These are phyloP conservation scores for Heteractis magnifica DNA, from an alignment of 92 coral and sea anemone genomes.

Conservation along the genomic window DNA sequence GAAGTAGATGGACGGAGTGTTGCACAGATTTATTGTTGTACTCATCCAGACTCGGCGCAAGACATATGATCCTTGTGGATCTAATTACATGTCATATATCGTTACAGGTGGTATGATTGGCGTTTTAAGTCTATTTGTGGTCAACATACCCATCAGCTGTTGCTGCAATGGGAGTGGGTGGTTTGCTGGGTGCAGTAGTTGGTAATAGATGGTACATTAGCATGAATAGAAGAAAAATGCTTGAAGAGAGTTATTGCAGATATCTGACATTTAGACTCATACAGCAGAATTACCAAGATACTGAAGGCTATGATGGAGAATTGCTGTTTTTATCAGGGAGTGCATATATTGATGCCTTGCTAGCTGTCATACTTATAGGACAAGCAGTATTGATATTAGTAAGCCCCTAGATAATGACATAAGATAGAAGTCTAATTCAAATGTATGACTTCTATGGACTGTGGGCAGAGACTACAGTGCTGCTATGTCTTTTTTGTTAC, in stretches of 20 bases:
- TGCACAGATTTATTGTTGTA: too few relatives aligned
- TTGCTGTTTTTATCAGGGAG: background rate
- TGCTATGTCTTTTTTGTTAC: background rate
- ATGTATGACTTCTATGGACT: background rate
- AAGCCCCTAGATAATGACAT: background rate
- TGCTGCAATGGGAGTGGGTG: background rate
- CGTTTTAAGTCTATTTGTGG: background rate
- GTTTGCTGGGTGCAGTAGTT: background rate
- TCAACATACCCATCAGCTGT: background rate
- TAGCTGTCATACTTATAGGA: background rate
- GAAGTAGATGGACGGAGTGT: too few relatives aligned
- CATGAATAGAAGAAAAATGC: background rate
- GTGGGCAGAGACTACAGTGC: background rate
- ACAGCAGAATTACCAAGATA: background rate
- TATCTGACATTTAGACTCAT: conserved; percentile 1
- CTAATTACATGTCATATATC: too few relatives aligned
- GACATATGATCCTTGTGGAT: too few relatives aligned
- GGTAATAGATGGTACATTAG: background rate
- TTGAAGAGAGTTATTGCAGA: background rate
- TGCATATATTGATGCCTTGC: background rate
- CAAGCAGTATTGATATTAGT: background rate
- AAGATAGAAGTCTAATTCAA: too few relatives aligned
- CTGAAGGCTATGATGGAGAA: background rate
- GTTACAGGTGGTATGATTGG: conserved; percentile 13
- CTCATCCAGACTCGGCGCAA: too few relatives aligned